Base-by-base conservation (phyloP, 2,888 invertebrate genomes). In the Chrysotoxum bicinctum region DNA sequence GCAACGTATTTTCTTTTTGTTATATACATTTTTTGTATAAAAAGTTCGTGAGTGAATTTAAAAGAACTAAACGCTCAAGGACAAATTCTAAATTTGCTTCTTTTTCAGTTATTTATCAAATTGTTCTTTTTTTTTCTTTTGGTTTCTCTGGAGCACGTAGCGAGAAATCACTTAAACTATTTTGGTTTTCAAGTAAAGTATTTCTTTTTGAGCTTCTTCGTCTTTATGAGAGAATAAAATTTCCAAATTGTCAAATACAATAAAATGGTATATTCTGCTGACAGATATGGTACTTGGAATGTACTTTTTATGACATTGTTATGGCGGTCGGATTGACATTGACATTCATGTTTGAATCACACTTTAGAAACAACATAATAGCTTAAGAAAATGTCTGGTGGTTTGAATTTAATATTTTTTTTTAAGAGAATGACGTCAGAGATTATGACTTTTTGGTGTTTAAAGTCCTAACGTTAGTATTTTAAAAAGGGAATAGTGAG, bases 231-330 rank as follows among this genome's bases (percentile, higher is more conserved):
- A 52, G 66, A 52, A 43, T 75, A 66, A 72, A 66, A 72, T 76
- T 52, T 12, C 43, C 26, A 72, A 82, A 76, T 81, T 81, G 77
- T 76, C 45, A 40, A 72, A 56, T n/a, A n/a, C 56, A 64, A 72
- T 58, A 81, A 81, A 72, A 77, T 30, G 66, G 52, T 35, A 68
- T 52, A 60, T 64, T 64, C 30, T 64, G 14, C 30, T 45, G 64
- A 19, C 45, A 45, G 19, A 21, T 35, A 45, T 45, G 1, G 19
- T 10, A 8, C 35, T 58, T 14, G 64, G 4, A 45, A 64, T 64
- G 30, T 32, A 12, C 10, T n/a, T 48, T 66, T 66, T 66, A 66
- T 66, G 66, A n/a, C 35, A 35, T 50, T 66, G 35, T 50, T 50
- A 66, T 66, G 66, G 50, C 48, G 48, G 50, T 2, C 9, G 48